Evolutionary conservation across 2,888 invertebrate species (phyloP).

Genomic region (Lithodes maja): DNA sequence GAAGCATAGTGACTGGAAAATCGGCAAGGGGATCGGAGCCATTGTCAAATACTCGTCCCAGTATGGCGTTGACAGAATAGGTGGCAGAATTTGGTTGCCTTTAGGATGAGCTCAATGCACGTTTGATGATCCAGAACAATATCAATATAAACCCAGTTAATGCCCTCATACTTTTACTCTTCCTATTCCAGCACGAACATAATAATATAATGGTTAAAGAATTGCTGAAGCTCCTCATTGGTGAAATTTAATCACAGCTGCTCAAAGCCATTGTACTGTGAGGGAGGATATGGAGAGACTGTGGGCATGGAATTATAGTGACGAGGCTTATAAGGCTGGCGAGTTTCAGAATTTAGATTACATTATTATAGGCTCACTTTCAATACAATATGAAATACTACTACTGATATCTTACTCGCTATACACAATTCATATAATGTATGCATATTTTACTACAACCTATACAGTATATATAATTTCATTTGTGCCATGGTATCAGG

Average conservation of each 20-base stretch:
- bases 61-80: not conserved
- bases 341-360: no score
- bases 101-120: constrained; percentile 99
- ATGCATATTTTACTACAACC: no score
- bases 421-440: no score
- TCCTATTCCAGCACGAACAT: constrained; percentile 99
- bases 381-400: no score
- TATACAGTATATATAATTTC: no score
- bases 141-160: constrained; percentile 98
- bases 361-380: no score
- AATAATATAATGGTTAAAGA: constrained; percentile 94
- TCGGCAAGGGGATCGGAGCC: not conserved
- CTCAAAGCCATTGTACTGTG: constrained; percentile 78
- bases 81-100: constrained; percentile 76
- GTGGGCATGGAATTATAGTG: not conserved
- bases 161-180: constrained; percentile 97
- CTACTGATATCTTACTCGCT: no score
- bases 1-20: not conserved
- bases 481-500: no score
- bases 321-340: no score
- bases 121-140: constrained; percentile 99
- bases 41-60: not conserved
- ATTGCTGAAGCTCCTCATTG: constrained; percentile 86
- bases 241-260: constrained; percentile 79
- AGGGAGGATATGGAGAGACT: not conserved